Conservation (phyloP, 2,888 invertebrate species). For the Platycnemis pennipes region DNA sequence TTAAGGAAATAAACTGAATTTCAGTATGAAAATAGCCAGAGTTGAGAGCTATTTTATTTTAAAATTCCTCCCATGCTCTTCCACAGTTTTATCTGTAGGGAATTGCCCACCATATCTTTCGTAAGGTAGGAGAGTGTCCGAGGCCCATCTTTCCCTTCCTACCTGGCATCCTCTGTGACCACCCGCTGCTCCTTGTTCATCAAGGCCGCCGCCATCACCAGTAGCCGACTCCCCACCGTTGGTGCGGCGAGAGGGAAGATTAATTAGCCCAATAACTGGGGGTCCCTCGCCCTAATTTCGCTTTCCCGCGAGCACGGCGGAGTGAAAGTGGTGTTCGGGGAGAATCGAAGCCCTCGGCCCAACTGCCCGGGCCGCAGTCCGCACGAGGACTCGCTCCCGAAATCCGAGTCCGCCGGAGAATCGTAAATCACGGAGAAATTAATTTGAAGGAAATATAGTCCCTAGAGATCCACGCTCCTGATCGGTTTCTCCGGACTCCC, state of each 20-base stretch:
- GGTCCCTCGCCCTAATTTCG: background rate
- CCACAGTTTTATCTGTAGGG: too few species aligned
- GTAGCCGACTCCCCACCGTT: background rate
- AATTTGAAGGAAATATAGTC: constrained; percentile 26
- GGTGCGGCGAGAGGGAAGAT: background rate
- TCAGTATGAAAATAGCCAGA: too few species aligned
- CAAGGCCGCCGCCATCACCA: background rate
- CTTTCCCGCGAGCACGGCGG: background rate
- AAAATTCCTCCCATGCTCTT: too few species aligned
- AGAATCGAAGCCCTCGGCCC: background rate
- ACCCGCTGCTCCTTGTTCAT: constrained; percentile 12
- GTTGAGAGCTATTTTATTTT: too few species aligned
- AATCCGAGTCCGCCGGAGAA: too few species aligned
- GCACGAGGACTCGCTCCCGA: too few species aligned
- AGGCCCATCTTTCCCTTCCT: background rate
- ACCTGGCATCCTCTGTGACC: background rate
- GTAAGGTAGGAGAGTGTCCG: background rate
- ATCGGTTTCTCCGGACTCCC: background rate
- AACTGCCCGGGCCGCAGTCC: too few species aligned
- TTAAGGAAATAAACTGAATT: too few species aligned
- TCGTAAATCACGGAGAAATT: constrained; percentile 4
- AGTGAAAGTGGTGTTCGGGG: background rate
- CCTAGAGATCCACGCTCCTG: background rate
- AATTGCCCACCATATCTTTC: too few species aligned
- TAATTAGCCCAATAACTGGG: constrained; percentile 3